A percentile compares a stretch with the other conserved stretches of the same genome.
Conservation (phyloP, 2,113 vertebrate species). For the Petrocephalus zakoni region DNA sequence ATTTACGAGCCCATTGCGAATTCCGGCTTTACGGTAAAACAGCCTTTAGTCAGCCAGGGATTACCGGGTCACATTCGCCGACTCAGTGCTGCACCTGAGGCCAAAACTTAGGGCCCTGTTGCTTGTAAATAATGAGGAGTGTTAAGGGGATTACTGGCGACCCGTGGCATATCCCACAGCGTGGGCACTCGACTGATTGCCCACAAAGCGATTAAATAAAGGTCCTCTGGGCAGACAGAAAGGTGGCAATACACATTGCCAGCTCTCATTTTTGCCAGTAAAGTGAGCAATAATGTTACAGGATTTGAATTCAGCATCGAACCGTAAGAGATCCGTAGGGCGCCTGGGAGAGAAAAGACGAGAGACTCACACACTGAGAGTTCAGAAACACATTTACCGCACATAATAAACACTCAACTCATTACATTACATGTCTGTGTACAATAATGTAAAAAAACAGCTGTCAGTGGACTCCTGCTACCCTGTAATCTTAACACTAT, state of each 20-base stretch:
- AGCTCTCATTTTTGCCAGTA: slow-evolving; percentile 27
- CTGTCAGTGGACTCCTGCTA: background rate
- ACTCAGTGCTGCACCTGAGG: background rate
- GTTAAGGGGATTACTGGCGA: slow-evolving; percentile 59
- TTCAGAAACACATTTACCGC: slow-evolving; percentile 51
- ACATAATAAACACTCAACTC: slow-evolving; percentile 52
- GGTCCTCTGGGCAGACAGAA: slow-evolving; percentile 23
- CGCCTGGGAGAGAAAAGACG: background rate
- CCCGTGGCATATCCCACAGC: slow-evolving; percentile 49
- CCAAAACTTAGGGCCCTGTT: slow-evolving; percentile 22
- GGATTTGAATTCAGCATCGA: slow-evolving; percentile 14
- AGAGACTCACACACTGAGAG: slow-evolving; percentile 46
- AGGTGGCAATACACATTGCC: slow-evolving; percentile 10
- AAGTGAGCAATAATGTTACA: slow-evolving; percentile 24
- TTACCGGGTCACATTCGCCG: background rate
- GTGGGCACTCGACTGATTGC: slow-evolving; percentile 38
- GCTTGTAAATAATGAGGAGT: slow-evolving; percentile 54
- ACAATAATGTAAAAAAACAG: background rate
- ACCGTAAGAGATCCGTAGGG: background rate
- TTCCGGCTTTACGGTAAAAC: background rate
- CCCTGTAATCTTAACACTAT: background rate
- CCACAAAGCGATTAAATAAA: slow-evolving; percentile 35
- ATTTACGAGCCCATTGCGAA: background rate
- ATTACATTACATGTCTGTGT: slow-evolving; percentile 38
- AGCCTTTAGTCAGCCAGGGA: background rate